These are phyloP conservation scores for Gnathonemus echidnorhynchus DNA, from an alignment of 2,113 vertebrate genomes.

Conservation along the genomic window DNA sequence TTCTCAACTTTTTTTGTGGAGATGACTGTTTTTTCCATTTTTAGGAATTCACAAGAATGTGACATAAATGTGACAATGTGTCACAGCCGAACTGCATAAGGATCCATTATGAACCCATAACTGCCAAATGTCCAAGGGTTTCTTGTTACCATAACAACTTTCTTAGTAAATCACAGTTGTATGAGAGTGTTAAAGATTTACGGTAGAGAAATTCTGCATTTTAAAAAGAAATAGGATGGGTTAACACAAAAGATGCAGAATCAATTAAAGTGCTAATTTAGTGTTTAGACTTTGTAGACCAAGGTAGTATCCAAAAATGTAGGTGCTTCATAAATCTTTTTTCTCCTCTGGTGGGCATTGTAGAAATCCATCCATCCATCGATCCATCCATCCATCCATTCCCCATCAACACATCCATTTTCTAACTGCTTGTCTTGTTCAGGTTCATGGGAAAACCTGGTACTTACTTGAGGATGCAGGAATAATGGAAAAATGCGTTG, in stretches of 20 bases:
- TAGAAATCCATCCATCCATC: not conserved
- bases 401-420: not conserved
- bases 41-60: not conserved
- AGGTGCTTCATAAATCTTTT: not conserved
- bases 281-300: not conserved
- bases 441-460: not conserved
- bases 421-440: not conserved
- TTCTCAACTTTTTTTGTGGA: not conserved
- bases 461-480: not conserved
- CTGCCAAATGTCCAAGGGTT: not conserved
- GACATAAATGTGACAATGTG: constrained; percentile 8
- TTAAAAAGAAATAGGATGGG: not conserved
- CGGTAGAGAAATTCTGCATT: not conserved
- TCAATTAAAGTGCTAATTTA: not conserved
- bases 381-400: not conserved
- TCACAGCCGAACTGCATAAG: not conserved
- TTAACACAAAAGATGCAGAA: not conserved
- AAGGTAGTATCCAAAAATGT: not conserved
- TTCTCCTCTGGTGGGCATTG: not conserved
- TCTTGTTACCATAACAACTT: constrained; percentile 14
- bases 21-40: not conserved
- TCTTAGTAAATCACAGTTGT: not conserved
- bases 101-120: not conserved
- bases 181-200: not conserved
- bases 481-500: not conserved